phyloP scores from a whole-genome alignment of 2,797 vertebrate genomes.

The Harpagifer antarcticus region DNA sequence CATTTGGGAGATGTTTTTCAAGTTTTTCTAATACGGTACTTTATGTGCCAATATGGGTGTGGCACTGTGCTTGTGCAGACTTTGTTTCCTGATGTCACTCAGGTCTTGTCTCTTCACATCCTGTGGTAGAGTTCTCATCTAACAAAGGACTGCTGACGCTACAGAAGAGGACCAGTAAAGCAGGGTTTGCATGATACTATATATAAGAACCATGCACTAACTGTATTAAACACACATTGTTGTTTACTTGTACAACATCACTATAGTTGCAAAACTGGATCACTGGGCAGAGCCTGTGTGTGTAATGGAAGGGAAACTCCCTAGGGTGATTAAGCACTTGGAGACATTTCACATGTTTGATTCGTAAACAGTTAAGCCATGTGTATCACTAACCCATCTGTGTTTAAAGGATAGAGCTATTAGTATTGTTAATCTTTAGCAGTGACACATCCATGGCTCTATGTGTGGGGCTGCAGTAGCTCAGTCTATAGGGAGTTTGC shows the following conservation, averaged over 20 bases:
- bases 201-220: background rate
- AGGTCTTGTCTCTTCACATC: background rate
- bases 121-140: background rate
- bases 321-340: background rate
- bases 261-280: slow-evolving; percentile 1
- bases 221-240: background rate
- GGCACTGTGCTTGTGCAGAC: background rate
- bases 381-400: background rate
- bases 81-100: slow-evolving; percentile 23
- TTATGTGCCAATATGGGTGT: slow-evolving; percentile 4
- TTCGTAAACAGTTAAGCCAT: background rate
- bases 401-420: background rate
- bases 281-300: background rate
- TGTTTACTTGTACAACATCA: background rate
- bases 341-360: background rate
- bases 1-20: background rate
- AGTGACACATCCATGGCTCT: background rate
- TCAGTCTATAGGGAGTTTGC: no score
- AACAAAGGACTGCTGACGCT: background rate
- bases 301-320: background rate
- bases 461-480: no score
- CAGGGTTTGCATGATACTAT: background rate
- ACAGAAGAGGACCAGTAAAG: background rate
- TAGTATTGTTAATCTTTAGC: background rate
- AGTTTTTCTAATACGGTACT: background rate